A percentile compares a stretch with the other conserved stretches of the same genome.
Conservation (phyloP, 2,888 invertebrate genomes). For the Macrophya alboannulata region DNA sequence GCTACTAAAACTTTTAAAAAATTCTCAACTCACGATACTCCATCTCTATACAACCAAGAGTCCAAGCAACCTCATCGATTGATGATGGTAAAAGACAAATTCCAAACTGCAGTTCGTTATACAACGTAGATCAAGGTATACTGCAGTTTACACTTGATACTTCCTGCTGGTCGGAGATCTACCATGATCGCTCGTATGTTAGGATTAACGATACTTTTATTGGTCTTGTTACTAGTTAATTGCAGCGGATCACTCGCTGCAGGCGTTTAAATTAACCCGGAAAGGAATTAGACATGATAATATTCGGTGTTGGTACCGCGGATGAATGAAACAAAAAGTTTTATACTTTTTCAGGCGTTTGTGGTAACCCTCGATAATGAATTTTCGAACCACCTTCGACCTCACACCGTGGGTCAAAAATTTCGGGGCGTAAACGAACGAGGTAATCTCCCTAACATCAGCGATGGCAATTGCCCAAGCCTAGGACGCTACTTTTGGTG, state of each 20-base stretch:
- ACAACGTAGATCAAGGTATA: slow-evolving; percentile 5
- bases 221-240: slow-evolving; percentile 72
- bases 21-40: neutral
- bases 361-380: slow-evolving; percentile 26
- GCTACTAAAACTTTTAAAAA: neutral
- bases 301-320: neutral
- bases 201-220: slow-evolving; percentile 76
- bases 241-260: slow-evolving; percentile 70
- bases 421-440: slow-evolving; percentile 16
- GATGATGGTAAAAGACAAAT: neutral
- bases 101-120: neutral
- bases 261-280: slow-evolving; percentile 58
- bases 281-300: slow-evolving; percentile 60
- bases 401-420: slow-evolving; percentile 47
- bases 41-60: neutral
- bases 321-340: neutral
- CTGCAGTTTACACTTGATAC: slow-evolving; percentile 37
- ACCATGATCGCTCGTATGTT: slow-evolving; percentile 48
- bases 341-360: neutral
- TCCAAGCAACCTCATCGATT: neutral
- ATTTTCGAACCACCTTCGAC: slow-evolving; percentile 13
- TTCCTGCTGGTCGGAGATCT: slow-evolving; percentile 21
- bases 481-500: slow-evolving; percentile 67
- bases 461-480: slow-evolving; percentile 57
- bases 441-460: slow-evolving; percentile 58